Evolutionary conservation across 2,888 invertebrate species (phyloP), one percentile per base, ranked within the genome.

Genomic region (Eupithecia centaureata): DNA sequence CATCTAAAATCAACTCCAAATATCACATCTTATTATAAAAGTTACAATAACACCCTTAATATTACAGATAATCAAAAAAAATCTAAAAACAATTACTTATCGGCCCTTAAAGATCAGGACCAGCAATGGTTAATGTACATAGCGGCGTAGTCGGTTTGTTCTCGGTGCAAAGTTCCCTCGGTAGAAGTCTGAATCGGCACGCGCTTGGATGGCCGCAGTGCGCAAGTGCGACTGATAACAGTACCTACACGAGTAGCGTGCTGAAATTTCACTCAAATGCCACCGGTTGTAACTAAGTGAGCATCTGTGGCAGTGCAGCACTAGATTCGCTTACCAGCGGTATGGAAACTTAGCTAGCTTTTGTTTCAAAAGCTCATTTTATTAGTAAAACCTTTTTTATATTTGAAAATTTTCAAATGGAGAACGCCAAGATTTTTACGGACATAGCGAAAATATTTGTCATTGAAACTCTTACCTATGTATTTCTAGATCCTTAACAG

Each of bases 141-240:
- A 67, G 68, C 77, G 78, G 71, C 75, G 73, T 18, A 25, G 67
- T 70, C 73, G 72, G 72, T 52, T 70, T 65, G 63, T 70, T 68
- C 67, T 75, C 70, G 72, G 76, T 68, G 67, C 74, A 67, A 72
- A 72, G 70, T 30, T 65, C 38, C 66, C 77, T 72, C 80, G 77
- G 85, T 86, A 81, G 71, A 73, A 80, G 66, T 78, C 76, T 73
- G 77, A 83, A 80, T 76, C 85, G 89, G 89, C 89, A 89, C 87
- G 88, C 86, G 85, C 89, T 66, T 58, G 87, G 82, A 84, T 80
- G 83, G 82, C 76, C 84, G 82, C 83, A 87, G 84, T 85, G 88
- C 89, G 90, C 91, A 90, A 87, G 90, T 86, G 87, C 88, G 79
- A 79, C 81, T 85, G 88, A 89, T 89, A 89, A 88, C 87, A 89